A percentile compares a stretch with the other conserved stretches of the same genome.
phyloP scores from a whole-genome alignment of 2,888 invertebrate species.

The Cyclophora albipunctata region DNA sequence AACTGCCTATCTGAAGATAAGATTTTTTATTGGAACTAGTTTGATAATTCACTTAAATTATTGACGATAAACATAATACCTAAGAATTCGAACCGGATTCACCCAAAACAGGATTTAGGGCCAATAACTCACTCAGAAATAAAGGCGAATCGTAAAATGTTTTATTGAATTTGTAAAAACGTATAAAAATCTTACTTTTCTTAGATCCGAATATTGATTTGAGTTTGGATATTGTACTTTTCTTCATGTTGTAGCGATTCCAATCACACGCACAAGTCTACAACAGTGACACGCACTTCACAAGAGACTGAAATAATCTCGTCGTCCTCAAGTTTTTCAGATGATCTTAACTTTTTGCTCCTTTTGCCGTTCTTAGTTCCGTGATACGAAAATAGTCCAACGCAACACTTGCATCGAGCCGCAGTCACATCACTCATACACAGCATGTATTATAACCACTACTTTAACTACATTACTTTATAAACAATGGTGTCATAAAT shows the following conservation, averaged over 20 bases:
- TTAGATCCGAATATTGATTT: slow-evolving; percentile 65
- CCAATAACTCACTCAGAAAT: no score
- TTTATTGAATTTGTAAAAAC: no score
- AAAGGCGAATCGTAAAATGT: no score
- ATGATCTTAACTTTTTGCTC: slow-evolving; percentile 67
- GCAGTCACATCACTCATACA: slow-evolving; percentile 65
- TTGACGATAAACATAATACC: no score
- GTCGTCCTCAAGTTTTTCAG: slow-evolving; percentile 71
- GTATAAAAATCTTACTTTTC: slow-evolving; percentile 42
- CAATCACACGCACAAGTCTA: slow-evolving; percentile 31
- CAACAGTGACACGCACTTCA: slow-evolving; percentile 50
- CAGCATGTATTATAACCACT: slow-evolving; percentile 17
- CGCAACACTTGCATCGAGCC: slow-evolving; percentile 65
- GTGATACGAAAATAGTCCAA: slow-evolving; percentile 73
- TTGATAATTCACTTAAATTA: no score
- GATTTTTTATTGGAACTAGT: no score
- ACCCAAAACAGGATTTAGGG: no score
- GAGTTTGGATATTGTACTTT: slow-evolving; percentile 63
- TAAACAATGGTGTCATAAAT: no score
- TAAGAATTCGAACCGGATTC: no score
- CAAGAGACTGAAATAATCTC: slow-evolving; percentile 67
- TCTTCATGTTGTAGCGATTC: slow-evolving; percentile 52
- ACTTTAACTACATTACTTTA: neutral
- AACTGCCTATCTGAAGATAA: no score
- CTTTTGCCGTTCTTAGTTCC: slow-evolving; percentile 75